Conservation (phyloP, 2,888 invertebrate species). For the Polydrusus tereticollis region DNA sequence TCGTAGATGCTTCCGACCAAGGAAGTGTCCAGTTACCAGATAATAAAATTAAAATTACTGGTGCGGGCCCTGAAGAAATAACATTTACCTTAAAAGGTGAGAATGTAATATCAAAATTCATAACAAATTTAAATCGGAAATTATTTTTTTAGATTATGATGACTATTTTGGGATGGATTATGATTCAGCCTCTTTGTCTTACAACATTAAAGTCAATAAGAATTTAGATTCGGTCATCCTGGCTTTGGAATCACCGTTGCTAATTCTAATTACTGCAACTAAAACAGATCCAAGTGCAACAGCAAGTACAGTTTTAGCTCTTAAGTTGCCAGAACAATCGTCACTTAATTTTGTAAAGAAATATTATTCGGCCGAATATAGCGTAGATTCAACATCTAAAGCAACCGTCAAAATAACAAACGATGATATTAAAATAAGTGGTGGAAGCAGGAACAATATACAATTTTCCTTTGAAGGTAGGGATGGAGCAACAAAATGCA, state of each 20-base stretch:
- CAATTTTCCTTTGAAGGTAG: conserved; percentile 1
- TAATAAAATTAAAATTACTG: neutral
- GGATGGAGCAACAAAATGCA: neutral
- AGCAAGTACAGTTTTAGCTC: conserved; percentile 16
- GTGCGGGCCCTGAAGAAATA: neutral
- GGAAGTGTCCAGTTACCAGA: neutral
- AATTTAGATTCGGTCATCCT: neutral
- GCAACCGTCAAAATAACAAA: neutral
- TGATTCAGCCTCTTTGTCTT: neutral
- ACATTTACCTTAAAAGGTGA: neutral
- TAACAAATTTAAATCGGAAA: neutral
- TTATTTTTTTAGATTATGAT: conserved; percentile 37
- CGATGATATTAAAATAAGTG: neutral
- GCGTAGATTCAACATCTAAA: neutral
- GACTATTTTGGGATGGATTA: conserved; percentile 37
- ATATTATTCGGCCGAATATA: conserved; percentile 16
- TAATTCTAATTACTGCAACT: conserved; percentile 18
- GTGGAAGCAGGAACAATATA: neutral
- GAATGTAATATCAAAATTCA: neutral
- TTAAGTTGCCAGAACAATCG: conserved; percentile 24
- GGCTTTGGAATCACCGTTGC: neutral
- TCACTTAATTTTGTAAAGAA: conserved; percentile 31
- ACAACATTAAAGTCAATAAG: neutral
- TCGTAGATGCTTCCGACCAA: neutral
- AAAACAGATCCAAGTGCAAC: neutral